phyloP scores from a whole-genome alignment of 1,140 invertebrate species.

The Pollicipes pollicipes region DNA sequence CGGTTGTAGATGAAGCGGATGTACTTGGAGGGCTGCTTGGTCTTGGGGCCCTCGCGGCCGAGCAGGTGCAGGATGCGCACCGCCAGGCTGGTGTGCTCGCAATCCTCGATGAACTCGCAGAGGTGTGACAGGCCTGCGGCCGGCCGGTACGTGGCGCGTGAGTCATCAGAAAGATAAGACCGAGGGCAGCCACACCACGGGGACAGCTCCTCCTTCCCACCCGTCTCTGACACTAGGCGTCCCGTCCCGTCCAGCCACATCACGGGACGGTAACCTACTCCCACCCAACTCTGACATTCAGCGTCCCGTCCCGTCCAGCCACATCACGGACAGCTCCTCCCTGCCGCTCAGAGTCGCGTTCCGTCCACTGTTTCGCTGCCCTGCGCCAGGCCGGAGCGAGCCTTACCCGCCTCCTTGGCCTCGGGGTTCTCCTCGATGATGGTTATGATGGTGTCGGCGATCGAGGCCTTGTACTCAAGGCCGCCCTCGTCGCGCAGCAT shows the following conservation, averaged over 20 bases:
- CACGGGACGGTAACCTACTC: too few species aligned
- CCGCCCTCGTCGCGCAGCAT: constrained; percentile 97
- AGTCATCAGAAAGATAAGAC: too few species aligned
- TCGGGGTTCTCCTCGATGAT: constrained; percentile 94
- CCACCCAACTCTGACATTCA: neutral
- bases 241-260: too few species aligned
- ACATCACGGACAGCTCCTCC: too few species aligned
- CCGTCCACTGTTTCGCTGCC: too few species aligned
- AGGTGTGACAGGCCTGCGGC: constrained; percentile 66
- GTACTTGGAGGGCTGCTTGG: constrained; percentile 81
- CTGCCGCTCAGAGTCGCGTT: too few species aligned
- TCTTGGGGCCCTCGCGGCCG: constrained; percentile 88
- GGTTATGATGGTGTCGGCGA: constrained; percentile 93
- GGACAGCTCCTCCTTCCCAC: too few species aligned
- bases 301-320: too few species aligned
- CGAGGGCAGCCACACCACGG: too few species aligned
- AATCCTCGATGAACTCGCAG: constrained; percentile 99
- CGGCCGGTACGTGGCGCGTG: too few species aligned
- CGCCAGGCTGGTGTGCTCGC: constrained; percentile 92
- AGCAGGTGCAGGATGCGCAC: constrained; percentile 92
- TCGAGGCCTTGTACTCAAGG: constrained; percentile 93
- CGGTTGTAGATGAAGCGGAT: constrained; percentile 98
- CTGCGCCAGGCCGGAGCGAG: too few species aligned
- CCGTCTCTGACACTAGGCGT: too few species aligned
- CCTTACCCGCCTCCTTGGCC: constrained; percentile 70